Evolutionary conservation across 2,113 vertebrate species (phyloP), one percentile per base, ranked within the genome.

Genomic region (Coptodon bakossiorum): DNA sequence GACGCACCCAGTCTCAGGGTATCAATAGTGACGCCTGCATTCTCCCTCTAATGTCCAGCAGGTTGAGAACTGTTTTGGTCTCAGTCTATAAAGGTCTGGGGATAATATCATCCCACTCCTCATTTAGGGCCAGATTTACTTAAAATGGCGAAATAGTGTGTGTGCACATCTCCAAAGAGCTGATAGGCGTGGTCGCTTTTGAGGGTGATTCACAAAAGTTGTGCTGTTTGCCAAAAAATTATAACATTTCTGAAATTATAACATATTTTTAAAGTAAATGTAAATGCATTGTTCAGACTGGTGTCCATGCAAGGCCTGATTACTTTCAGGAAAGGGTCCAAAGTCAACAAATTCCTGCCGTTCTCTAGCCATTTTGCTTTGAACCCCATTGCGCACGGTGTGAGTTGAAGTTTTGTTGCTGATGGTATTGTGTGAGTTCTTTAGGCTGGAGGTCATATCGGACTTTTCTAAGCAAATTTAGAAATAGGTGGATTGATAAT

Each of bases 271-370:
- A 48, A 66, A 66, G 61, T n/a, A 66, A 3, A 12, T 66, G 10
- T 36, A 66, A 36, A n/a, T 36, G 17, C 31, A 36, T 66, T 66
- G 10, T 36, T n/a, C 6, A 36, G 10, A 66, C 31, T 66, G 31
- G 10, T 36, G 61, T 66, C 61, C 17, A 66, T 66, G 31, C 17
- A 66, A 66, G 31, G 61, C 31, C 31, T 7, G 59, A 63, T n/a
- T 63, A 36, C 31, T 63, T 5, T 63, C 0, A 63, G 59, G 0
- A 36, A 63, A n/a, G 31, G 31, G 9, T 36, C 59, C 59, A 63
- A 63, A 63, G 17, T 63, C 59, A 63, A n/a, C 59, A 36, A n/a
- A 17, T 36, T 63, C 31, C 59, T 2, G 2, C 59, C 0, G 1
- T 63, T 63, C 31, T n/a, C n/a, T 36, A 63, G 17, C 59, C 59